These are phyloP conservation scores for Argynnis bischoffii DNA, from an alignment of 2,888 invertebrate species.

Conservation along the genomic window DNA sequence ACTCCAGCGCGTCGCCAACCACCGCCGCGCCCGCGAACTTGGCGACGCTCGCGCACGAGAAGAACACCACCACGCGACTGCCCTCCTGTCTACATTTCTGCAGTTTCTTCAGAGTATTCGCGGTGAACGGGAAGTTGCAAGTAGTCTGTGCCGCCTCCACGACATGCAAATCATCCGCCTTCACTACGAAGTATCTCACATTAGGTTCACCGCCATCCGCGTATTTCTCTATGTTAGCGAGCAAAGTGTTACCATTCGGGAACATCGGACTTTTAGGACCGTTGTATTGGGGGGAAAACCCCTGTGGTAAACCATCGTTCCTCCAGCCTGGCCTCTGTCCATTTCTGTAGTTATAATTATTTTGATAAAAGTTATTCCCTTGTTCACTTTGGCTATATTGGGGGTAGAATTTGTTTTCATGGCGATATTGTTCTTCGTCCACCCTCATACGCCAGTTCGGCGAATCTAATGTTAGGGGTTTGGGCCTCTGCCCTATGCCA, in stretches of 20 bases:
- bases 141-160: constrained; percentile 81
- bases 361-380: constrained; percentile 53
- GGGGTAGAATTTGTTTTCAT: constrained; percentile 53
- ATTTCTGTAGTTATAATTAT: constrained; percentile 53
- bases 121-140: constrained; percentile 83
- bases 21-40: constrained; percentile 66
- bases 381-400: constrained; percentile 56
- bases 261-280: constrained; percentile 67
- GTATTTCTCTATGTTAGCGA: constrained; percentile 71
- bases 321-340: constrained; percentile 57
- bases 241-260: constrained; percentile 62
- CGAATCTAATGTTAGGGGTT: constrained; percentile 84
- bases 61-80: constrained; percentile 61
- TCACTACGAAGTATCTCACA: constrained; percentile 83
- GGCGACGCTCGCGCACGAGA: constrained; percentile 61
- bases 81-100: constrained; percentile 80
- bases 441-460: constrained; percentile 68
- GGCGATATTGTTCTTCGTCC: constrained; percentile 55
- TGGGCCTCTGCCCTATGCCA: constrained; percentile 89
- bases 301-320: constrained; percentile 50
- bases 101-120: constrained; percentile 83
- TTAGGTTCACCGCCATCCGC: constrained; percentile 50
- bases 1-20: constrained; percentile 46
- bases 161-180: constrained; percentile 79
- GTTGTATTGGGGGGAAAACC: constrained; percentile 56